Evolutionary conservation across 2,888 invertebrate genomes (phyloP).

Genomic region (Sinodicranocentrus sp.): DNA sequence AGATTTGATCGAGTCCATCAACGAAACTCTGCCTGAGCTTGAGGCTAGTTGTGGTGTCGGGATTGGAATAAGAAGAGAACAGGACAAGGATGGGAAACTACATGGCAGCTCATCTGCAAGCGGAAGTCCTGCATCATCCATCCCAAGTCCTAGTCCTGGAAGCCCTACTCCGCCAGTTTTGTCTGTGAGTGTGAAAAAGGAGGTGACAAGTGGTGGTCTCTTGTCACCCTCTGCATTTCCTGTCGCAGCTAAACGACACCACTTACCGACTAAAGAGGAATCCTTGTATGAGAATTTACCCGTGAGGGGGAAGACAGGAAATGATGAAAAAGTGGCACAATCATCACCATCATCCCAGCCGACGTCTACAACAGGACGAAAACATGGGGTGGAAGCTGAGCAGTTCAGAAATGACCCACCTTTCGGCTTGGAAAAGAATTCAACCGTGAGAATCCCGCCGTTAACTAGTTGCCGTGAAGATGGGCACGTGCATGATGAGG

Average conservation of each 20-base stretch:
- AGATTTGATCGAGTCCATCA: conserved; percentile 72
- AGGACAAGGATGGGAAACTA: conserved; percentile 43
- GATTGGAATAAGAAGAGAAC: background rate
- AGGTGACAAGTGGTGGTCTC: background rate
- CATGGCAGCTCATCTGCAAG: conserved; percentile 65
- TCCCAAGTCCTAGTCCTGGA: conserved; percentile 65
- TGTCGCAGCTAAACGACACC: conserved; percentile 53
- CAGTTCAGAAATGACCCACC: conserved; percentile 18
- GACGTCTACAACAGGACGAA: background rate
- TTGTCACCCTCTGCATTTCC: conserved; percentile 60
- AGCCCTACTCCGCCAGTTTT: conserved; percentile 62
- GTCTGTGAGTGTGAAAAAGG: conserved; percentile 50
- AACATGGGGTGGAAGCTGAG: conserved; percentile 17
- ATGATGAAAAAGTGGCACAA: conserved; percentile 31
- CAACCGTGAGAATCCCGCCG: conserved; percentile 40
- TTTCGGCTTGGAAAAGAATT: background rate
- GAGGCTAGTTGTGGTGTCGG: conserved; percentile 58
- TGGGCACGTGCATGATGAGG: conserved; percentile 36
- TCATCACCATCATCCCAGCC: conserved; percentile 19
- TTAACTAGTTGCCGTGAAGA: background rate
- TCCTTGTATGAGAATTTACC: conserved; percentile 46
- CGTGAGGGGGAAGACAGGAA: conserved; percentile 25
- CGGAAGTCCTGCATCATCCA: conserved; percentile 66
- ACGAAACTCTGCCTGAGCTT: conserved; percentile 70
- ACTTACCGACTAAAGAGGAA: conserved; percentile 49